Percentiles rank a stretch among this genome's conserved stretches.
These are phyloP conservation scores for Aphidoletes aphidimyza DNA, from an alignment of 2,888 invertebrate species.

Conservation along the genomic window DNA sequence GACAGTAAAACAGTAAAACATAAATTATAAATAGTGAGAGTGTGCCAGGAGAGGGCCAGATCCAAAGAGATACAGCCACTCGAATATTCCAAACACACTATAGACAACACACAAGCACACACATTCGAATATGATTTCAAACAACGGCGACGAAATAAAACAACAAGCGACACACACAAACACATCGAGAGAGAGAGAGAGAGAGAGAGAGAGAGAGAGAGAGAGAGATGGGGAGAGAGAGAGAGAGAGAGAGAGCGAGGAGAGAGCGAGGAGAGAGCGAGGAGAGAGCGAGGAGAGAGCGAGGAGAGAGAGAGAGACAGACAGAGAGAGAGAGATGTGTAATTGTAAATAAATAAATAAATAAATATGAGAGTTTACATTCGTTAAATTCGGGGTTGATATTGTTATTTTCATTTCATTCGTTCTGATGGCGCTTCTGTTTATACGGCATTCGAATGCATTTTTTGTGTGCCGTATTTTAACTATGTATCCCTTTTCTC, in stretches of 20 bases:
- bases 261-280: too few relatives aligned
- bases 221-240: too few relatives aligned
- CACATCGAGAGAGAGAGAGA: too few relatives aligned
- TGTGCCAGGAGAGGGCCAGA: conserved; percentile 25
- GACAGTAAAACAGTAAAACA: conserved; percentile 39
- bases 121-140: too few relatives aligned
- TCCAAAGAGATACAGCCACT: neutral
- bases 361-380: neutral
- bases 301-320: too few relatives aligned
- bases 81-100: conserved; percentile 9
- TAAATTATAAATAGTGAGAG: neutral
- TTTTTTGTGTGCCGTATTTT: neutral
- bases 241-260: too few relatives aligned
- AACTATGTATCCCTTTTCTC: too few relatives aligned
- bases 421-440: neutral
- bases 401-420: conserved; percentile 38
- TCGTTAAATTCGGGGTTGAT: conserved; percentile 37
- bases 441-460: neutral
- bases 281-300: too few relatives aligned
- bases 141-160: too few relatives aligned
- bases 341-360: conserved; percentile 50
- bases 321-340: conserved; percentile 10
- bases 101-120: too few relatives aligned
- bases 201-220: too few relatives aligned
- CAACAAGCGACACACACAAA: too few relatives aligned